Evolutionary conservation across 1,140 invertebrate species (phyloP).

Genomic region (Homarus americanus): DNA sequence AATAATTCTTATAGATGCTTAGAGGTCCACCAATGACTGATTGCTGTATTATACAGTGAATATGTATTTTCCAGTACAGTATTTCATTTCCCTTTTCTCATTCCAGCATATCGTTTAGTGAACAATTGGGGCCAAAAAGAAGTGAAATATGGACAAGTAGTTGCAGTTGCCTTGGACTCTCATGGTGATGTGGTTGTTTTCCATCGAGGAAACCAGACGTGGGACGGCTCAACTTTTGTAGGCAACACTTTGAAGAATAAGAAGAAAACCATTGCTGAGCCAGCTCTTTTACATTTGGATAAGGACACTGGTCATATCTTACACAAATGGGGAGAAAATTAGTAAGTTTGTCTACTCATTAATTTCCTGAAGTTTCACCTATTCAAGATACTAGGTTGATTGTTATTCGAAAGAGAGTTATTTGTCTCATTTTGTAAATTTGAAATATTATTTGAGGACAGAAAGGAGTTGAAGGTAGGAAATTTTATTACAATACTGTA

Average conservation of each 20-base stretch:
- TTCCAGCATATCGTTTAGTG: constrained; percentile 59
- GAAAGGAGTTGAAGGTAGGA: too few relatives aligned
- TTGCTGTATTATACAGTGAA: too few relatives aligned
- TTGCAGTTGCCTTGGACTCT: constrained; percentile 87
- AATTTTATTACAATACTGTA: too few relatives aligned
- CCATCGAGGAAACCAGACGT: constrained; percentile 87
- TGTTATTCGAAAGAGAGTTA: too few relatives aligned
- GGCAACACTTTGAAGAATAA: constrained; percentile 81
- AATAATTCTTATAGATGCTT: too few relatives aligned
- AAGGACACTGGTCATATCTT: constrained; percentile 85
- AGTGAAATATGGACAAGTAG: constrained; percentile 85
- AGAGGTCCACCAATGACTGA: too few relatives aligned
- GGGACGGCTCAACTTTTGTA: constrained; percentile 80
- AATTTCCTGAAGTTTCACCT: too few relatives aligned
- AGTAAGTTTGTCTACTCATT: constrained; percentile 81
- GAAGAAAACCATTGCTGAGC: constrained; percentile 85
- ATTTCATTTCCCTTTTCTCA: neutral
- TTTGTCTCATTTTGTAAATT: too few relatives aligned
- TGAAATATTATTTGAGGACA: too few relatives aligned
- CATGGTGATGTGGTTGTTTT: constrained; percentile 89
- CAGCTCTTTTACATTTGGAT: constrained; percentile 86
- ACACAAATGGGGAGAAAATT: constrained; percentile 87
- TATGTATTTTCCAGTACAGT: neutral
- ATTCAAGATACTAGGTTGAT: too few relatives aligned
- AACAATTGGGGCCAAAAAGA: constrained; percentile 77